Percentiles rank a stretch among this genome's conserved stretches.
Conservation (phyloP, 2,797 vertebrate genomes). For the Lerista edwardsae region DNA sequence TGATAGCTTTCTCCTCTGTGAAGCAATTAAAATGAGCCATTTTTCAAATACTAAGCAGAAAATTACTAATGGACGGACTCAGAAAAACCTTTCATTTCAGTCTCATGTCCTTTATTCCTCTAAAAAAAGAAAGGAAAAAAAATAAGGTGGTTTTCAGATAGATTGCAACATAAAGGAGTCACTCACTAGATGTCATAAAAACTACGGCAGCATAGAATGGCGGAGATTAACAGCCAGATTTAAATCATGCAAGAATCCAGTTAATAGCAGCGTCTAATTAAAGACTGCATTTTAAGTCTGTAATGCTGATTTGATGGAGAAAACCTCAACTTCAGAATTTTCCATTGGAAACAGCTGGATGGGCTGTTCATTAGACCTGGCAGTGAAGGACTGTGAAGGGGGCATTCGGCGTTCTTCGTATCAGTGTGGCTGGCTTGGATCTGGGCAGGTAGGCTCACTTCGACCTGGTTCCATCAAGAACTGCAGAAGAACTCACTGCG, state of each 20-base stretch:
- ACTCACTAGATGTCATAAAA: slow-evolving; percentile 72
- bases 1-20: slow-evolving; percentile 77
- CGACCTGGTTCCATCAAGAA: not conserved
- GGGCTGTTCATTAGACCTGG: slow-evolving; percentile 57
- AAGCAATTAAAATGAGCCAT: slow-evolving; percentile 74
- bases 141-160: slow-evolving; percentile 58
- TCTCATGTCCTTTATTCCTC: slow-evolving; percentile 70
- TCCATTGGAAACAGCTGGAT: slow-evolving; percentile 61
- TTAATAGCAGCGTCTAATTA: slow-evolving; percentile 74
- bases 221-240: slow-evolving; percentile 74
- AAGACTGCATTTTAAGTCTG: slow-evolving; percentile 76
- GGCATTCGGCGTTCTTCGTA: too few relatives aligned
- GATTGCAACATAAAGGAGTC: slow-evolving; percentile 70
- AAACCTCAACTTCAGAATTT: slow-evolving; percentile 72
- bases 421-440: not conserved
- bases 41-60: slow-evolving; percentile 76
- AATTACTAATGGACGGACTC: slow-evolving; percentile 73
- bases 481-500: not conserved
- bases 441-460: not conserved
- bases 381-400: too few relatives aligned
- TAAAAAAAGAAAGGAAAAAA: slow-evolving; percentile 65
- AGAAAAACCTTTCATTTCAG: slow-evolving; percentile 74
- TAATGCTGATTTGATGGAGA: slow-evolving; percentile 74
- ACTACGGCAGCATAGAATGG: slow-evolving; percentile 69
- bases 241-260: slow-evolving; percentile 70